Base-by-base conservation (phyloP, 2,113 vertebrate genomes). In the Vulpes ferrilata region DNA sequence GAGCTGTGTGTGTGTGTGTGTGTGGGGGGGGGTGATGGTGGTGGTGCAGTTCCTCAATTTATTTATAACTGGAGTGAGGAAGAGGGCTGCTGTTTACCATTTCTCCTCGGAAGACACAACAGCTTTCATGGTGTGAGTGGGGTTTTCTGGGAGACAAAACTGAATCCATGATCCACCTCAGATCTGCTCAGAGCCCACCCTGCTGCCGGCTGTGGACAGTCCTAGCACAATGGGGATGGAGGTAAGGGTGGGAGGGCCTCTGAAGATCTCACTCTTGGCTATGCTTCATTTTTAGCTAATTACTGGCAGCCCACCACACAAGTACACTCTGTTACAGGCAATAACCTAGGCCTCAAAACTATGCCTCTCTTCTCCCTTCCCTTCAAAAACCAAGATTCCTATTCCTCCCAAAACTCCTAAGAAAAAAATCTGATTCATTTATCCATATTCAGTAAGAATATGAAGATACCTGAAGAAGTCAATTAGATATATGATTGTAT, bases 1-100 rank as follows among this genome's bases (percentile, higher is more conserved):
- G 13, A 43, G 43, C 43, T 43, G 43, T 43, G 43, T 43, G 43
- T 43, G 71, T 1, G 11, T 32, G 6, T 35, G 35, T 35, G 35
- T 35, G 30, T 9, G 11, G 11, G 4, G 0, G 6, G 30, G 16
- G 11, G 43, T 7, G 43, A 1, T 43, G 43, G 7, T 43, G 43
- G 43, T 43, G 43, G 43, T 43, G 43, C 43, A 43, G 43, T 48
- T 12, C 3, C 32, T 74, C 11, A 43, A 20, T 27, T 27, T 80
- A 35, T 73, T 71, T 65, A 23, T 1, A 73, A 7, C 35, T 60
- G 35, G n/a, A 12, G 25, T 59, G 10, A 27, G 73, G n/a, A 55
- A 80, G 27, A 67, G 23, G 65, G 53, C 22, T 86, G 38, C 22
- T 64, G 13, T 48, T 69, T 43, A 25, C 16, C 64, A 12, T 96